Evolutionary conservation across 2,113 vertebrate species (phyloP), one percentile per base, ranked within the genome.

Genomic region (Daboia siamensis): DNA sequence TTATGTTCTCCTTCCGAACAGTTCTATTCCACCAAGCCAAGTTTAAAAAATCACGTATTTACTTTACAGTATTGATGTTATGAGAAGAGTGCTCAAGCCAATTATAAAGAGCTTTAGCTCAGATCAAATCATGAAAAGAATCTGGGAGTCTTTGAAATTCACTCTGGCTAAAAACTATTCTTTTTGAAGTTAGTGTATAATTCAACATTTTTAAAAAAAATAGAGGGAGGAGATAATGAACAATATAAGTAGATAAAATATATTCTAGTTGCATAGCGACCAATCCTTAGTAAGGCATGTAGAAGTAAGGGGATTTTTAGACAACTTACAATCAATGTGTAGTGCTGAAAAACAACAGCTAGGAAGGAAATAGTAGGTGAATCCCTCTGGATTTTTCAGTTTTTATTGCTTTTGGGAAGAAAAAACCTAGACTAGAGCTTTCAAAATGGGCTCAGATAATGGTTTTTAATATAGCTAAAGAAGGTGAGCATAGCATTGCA

Each of bases 341-440:
- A 91, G 55, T 23, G 1, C 44, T 69, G 54, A 26, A 44, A 3
- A 13, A 29, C 6, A 91, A 84, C 88, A 94, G 46, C 48, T 80
- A 44, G 0, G 6, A 39, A 80, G 15, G 48, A 54, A 56, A 64
- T 93, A 3, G 7, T 90, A 52, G 44, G 61, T 44, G 59, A 94
- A 80, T 39, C 33, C 4, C n/a, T 54, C 90, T 46, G 56, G 80
- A 93, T 96, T 95, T 87, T 94, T 55, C 92, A 96, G 95, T 91
- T 94, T 95, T 17, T 94, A 93, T 92, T 96, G 93, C 96, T 95
- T 91, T 94, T 90, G 0, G n/a, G 0, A 6, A 93, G 94, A 96
- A 93, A 74, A 69, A 69, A 57, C 48, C 48, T 51, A 51, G 94
- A 93, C 95, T 15, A 69, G 15, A 96, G 26, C 39, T 90, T 88